These are phyloP conservation scores for Pycnomerus fuliginosus DNA, from an alignment of 2,888 invertebrate species.

Conservation along the genomic window DNA sequence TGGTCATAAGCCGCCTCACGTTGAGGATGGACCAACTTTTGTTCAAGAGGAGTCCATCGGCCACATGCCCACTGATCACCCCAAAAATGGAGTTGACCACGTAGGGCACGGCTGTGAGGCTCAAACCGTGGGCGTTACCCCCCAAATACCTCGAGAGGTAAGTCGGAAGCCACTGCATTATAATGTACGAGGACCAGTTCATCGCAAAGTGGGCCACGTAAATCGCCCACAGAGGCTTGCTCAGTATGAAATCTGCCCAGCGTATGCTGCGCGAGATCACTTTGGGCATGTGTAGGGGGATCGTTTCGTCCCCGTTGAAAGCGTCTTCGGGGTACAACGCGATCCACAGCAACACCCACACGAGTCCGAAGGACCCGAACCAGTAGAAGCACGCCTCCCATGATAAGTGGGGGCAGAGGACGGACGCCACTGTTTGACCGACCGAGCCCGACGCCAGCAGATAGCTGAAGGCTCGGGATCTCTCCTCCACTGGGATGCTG, in stretches of 20 bases:
- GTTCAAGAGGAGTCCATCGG: conserved; percentile 59
- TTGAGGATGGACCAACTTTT: conserved; percentile 66
- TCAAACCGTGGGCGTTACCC: conserved; percentile 67
- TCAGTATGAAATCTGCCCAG: conserved; percentile 66
- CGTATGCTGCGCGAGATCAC: conserved; percentile 56
- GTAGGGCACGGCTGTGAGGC: conserved; percentile 73
- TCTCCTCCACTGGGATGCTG: conserved; percentile 68
- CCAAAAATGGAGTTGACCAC: conserved; percentile 71
- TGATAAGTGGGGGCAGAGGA: conserved; percentile 67
- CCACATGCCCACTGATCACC: conserved; percentile 70
- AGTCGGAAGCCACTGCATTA: conserved; percentile 79
- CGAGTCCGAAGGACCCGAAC: conserved; percentile 67
- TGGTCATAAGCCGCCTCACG: conserved; percentile 70
- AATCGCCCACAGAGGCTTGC: conserved; percentile 72
- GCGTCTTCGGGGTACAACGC: conserved; percentile 61
- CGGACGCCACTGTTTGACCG: conserved; percentile 71
- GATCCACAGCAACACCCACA: conserved; percentile 68
- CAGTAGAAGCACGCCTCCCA: conserved; percentile 70
- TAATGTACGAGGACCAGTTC: conserved; percentile 79
- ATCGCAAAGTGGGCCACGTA: conserved; percentile 76
- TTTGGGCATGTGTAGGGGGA: conserved; percentile 61
- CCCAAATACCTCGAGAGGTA: conserved; percentile 64
- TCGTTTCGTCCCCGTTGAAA: conserved; percentile 54
- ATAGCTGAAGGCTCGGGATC: conserved; percentile 72
- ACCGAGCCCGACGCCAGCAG: conserved; percentile 72